These are phyloP conservation scores for Ambastaia sidthimunki DNA, from an alignment of 2,797 vertebrate genomes.

Conservation along the genomic window DNA sequence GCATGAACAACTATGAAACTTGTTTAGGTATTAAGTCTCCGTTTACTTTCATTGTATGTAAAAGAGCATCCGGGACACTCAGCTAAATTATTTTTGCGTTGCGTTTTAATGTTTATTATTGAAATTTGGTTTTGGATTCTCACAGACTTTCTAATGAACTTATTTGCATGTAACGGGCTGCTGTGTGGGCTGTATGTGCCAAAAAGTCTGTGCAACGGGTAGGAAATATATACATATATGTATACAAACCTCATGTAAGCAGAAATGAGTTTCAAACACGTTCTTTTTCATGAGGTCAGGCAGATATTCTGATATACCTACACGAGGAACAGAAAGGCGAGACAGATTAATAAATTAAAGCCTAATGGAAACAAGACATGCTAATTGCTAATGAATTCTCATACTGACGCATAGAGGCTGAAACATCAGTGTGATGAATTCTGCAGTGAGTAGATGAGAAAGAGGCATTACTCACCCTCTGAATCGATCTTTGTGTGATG, in stretches of 20 bases:
- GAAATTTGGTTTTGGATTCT: too few relatives aligned
- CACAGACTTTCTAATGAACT: neutral
- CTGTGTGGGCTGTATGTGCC: neutral
- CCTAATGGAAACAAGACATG: neutral
- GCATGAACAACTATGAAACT: neutral
- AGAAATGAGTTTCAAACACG: slow-evolving; percentile 86
- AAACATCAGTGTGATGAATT: neutral
- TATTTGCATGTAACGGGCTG: neutral
- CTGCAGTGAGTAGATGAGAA: neutral
- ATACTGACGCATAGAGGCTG: neutral
- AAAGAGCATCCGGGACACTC: too few relatives aligned
- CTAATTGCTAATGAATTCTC: too few relatives aligned
- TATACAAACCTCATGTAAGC: slow-evolving; percentile 85
- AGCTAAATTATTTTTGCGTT: too few relatives aligned
- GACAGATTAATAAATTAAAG: neutral
- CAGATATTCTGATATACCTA: slow-evolving; percentile 75
- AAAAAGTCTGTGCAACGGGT: neutral
- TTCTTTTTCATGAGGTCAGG: slow-evolving; percentile 76
- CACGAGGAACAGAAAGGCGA: neutral
- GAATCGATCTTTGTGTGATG: slow-evolving; percentile 70
- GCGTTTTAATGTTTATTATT: too few relatives aligned
- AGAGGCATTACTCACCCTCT: slow-evolving; percentile 64
- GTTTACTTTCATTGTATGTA: neutral
- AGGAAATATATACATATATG: neutral
- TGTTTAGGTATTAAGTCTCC: neutral